A percentile compares a stretch with the other conserved stretches of the same genome.
Conservation (phyloP, 2,797 vertebrate genomes). For the Pangasius mekongensis region DNA sequence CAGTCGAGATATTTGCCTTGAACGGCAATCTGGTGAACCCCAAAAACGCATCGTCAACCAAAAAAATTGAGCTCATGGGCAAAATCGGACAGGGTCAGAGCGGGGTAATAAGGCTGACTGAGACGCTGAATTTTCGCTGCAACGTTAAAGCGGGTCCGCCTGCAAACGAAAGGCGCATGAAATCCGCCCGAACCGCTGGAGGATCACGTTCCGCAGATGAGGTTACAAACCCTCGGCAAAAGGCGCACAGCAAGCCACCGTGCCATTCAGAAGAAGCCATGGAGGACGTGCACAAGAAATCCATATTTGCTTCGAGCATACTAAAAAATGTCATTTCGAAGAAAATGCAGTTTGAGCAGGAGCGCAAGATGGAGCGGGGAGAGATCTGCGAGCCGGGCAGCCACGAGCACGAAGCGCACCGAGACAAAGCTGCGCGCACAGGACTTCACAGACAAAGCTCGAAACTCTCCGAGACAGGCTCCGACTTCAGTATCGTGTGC, state of each 20-base stretch:
- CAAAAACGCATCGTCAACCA: constrained; percentile 61
- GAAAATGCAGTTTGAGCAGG: constrained; percentile 96
- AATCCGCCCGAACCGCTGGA: constrained; percentile 70
- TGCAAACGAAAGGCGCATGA: constrained; percentile 67
- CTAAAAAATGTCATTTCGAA: constrained; percentile 96
- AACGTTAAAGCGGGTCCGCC: constrained; percentile 77
- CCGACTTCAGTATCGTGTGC: constrained; percentile 77
- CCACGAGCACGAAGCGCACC: constrained; percentile 67
- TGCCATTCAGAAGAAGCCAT: constrained; percentile 70
- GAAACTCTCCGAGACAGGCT: constrained; percentile 80
- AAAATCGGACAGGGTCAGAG: constrained; percentile 72
- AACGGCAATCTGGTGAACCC: constrained; percentile 63
- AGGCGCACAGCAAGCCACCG: constrained; percentile 64
- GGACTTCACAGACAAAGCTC: constrained; percentile 81
- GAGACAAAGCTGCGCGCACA: constrained; percentile 63
- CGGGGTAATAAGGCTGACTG: constrained; percentile 83
- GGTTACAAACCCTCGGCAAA: constrained; percentile 75
- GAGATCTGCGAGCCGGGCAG: constrained; percentile 81
- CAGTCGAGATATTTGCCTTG: constrained; percentile 78
- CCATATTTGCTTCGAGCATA: constrained; percentile 89
- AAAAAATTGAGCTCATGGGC: constrained; percentile 73
- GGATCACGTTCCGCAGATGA: constrained; percentile 82
- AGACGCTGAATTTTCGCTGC: constrained; percentile 84
- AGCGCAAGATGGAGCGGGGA: constrained; percentile 96
- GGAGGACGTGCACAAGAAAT: constrained; percentile 87